Base-by-base conservation (phyloP, 1,140 invertebrate species). In the Lysiphlebus fabarum region DNA sequence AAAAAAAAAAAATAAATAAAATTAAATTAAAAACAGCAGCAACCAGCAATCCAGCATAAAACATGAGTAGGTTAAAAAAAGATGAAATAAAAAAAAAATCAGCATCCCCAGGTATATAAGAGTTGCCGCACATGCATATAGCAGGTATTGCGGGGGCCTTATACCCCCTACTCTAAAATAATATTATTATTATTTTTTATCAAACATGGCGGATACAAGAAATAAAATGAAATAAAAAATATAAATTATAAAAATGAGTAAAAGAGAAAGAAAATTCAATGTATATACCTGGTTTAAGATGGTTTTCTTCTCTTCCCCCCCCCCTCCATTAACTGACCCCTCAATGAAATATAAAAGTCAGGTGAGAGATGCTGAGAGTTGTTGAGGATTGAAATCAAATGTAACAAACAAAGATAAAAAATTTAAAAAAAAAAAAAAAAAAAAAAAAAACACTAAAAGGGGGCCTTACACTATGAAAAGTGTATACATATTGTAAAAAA, bases 381-480 rank as follows among this genome's bases (percentile, higher is more conserved):
- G 2, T 26, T 26, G 2, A 26, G 17, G 17, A 4, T 2, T 4
- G 17, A 26, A 26, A 26, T 1, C 4, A 26, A 26, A 26, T 26
- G 17, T 26, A 26, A 26, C 17, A 26, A 26, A 26, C 17, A 26
- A 26, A 26, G 17, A 26, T 26, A 4, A 26, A 26, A 4, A 26
- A 4, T 2, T 2, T 26, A 26, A 26, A 2, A 26, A 26, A 26
- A 26, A 26, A 2, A 26, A 26, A 17, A 3, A 17, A 17, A 17
- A 17, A 17, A 1, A 17, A 17, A 17, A 17, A 26, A 26, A 26
- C 4, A 26, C 17, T 26, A 26, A 26, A 26, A 62, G 65, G 64
- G 62, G 66, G 68, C 59, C 64, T 49, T 58, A n/a, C n/a, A n/a
- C n/a, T n/a, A 47, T 60, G 59, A 68, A 62, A 67, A 71, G 70